phyloP scores from a whole-genome alignment of 2,888 invertebrate species.

The Coenonympha arcania region DNA sequence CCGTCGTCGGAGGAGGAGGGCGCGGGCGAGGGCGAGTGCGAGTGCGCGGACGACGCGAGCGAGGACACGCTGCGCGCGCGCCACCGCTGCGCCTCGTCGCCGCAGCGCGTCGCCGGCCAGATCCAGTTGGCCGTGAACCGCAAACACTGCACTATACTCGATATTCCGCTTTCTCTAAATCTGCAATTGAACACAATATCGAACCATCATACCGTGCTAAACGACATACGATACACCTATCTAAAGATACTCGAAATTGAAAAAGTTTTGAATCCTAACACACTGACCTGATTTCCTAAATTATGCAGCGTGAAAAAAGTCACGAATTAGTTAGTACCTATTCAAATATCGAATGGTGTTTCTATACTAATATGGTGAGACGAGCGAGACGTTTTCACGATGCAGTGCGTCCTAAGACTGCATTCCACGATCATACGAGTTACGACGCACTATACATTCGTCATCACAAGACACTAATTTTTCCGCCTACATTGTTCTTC shows the following conservation, averaged over 20 bases:
- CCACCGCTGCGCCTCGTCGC: slow-evolving; percentile 49
- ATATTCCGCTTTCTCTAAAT: slow-evolving; percentile 95
- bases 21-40: slow-evolving; percentile 48
- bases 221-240: not conserved
- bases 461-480: too few species aligned
- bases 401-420: too few species aligned
- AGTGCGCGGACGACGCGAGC: slow-evolving; percentile 29
- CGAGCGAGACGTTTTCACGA: too few species aligned
- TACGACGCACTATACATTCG: too few species aligned
- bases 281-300: slow-evolving; percentile 67
- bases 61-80: slow-evolving; percentile 29
- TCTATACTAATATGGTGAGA: too few species aligned
- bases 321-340: slow-evolving; percentile 18
- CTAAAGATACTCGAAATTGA: not conserved
- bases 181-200: slow-evolving; percentile 56
- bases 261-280: not conserved
- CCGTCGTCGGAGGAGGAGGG: slow-evolving; percentile 85
- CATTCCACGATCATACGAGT: too few species aligned
- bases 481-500: too few species aligned
- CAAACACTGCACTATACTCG: slow-evolving; percentile 85
- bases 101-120: slow-evolving; percentile 82
- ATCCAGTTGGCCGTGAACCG: slow-evolving; percentile 79
- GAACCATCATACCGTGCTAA: not conserved
- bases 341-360: too few species aligned
- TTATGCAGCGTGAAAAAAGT: slow-evolving; percentile 36